phyloP scores from a whole-genome alignment of 2,888 invertebrate genomes.

The Metallyticus violacea region DNA sequence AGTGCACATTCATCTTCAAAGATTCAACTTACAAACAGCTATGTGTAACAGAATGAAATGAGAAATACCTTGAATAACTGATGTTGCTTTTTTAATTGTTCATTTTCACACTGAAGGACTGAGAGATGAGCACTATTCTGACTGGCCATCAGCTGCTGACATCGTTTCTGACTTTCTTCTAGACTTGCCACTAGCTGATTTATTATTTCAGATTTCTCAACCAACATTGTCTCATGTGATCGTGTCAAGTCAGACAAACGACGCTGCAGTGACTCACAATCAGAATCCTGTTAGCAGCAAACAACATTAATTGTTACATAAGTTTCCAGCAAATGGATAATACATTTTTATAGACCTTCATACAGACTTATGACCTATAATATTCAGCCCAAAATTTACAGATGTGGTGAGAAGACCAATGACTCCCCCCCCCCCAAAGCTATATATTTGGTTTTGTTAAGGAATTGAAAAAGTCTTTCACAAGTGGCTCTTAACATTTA shows the following conservation, averaged over 20 bases:
- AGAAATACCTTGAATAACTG: background rate
- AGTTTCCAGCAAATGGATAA: no score
- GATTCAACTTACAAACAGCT: background rate
- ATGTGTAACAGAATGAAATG: no score
- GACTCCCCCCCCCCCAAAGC: no score
- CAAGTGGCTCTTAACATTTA: no score
- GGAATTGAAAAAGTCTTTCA: no score
- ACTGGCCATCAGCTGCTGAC: slow-evolving; percentile 46
- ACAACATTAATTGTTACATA: no score
- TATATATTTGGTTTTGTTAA: no score
- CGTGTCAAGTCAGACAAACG: background rate
- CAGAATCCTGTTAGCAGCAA: background rate
- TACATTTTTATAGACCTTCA: no score
- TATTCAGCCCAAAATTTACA: no score
- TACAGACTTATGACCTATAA: no score
- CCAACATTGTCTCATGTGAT: slow-evolving; percentile 56
- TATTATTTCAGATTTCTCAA: slow-evolving; percentile 62
- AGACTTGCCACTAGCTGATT: slow-evolving; percentile 60
- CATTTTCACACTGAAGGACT: background rate
- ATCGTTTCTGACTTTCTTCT: slow-evolving; percentile 57
- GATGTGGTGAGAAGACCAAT: no score
- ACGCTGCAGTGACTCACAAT: background rate
- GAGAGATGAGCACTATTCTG: background rate
- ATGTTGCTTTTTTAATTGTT: background rate
- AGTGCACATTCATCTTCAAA: no score